phyloP scores from a whole-genome alignment of 2,113 vertebrate species.

The Grammomys surdaster region DNA sequence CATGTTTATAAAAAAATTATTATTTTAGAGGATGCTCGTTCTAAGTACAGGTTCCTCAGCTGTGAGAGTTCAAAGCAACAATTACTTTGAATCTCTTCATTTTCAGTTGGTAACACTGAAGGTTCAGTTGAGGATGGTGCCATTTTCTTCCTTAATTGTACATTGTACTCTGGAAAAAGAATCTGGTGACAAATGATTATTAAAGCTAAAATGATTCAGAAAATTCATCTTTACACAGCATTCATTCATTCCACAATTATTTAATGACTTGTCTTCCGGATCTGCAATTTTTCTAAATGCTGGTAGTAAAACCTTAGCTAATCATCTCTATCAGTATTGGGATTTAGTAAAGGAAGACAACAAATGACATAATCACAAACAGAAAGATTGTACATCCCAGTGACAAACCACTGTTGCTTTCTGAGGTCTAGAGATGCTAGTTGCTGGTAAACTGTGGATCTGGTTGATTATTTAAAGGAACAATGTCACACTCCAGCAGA shows the following conservation, averaged over 20 bases:
- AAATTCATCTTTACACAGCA: slow-evolving; percentile 9
- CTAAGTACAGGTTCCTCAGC: slow-evolving; percentile 73
- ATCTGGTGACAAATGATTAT: background rate
- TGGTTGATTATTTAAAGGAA: background rate
- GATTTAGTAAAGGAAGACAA: background rate
- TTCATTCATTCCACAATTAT: background rate
- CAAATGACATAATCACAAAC: background rate
- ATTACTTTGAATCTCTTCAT: slow-evolving; percentile 65
- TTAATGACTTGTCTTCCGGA: background rate
- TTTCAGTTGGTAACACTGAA: slow-evolving; percentile 37
- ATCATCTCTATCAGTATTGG: background rate
- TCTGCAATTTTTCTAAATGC: background rate
- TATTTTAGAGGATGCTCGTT: slow-evolving; percentile 73
- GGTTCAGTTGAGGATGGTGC: background rate
- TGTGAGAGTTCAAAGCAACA: slow-evolving; percentile 75
- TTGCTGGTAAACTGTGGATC: background rate
- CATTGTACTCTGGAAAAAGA: slow-evolving; percentile 9
- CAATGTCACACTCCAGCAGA: background rate
- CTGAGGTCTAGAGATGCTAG: background rate
- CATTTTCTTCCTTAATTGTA: slow-evolving; percentile 18
- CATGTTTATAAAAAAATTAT: slow-evolving; percentile 82
- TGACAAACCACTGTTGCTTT: background rate
- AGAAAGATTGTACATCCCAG: background rate
- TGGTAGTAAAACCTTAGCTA: background rate
- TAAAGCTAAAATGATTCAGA: slow-evolving; percentile 37